These are phyloP conservation scores for Phasianus colchicus DNA, from an alignment of 2,113 vertebrate genomes.

Conservation along the genomic window DNA sequence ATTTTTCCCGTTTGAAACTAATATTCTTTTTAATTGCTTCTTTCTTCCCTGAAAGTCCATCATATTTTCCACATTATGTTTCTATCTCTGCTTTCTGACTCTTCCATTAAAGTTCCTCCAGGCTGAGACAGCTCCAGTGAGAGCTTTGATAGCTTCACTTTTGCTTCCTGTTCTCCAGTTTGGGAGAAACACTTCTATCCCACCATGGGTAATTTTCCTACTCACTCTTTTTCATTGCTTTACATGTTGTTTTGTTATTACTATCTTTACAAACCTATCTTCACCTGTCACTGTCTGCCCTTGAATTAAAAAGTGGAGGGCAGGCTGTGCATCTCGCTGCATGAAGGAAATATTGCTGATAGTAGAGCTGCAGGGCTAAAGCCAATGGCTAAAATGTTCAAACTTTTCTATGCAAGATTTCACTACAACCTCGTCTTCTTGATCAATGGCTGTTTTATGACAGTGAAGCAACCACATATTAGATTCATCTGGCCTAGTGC, in stretches of 20 bases:
- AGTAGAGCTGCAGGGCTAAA: constrained; percentile 31
- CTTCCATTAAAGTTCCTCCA: not conserved
- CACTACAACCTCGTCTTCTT: constrained; percentile 26
- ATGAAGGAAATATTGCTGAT: constrained; percentile 26
- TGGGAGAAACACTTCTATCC: constrained; percentile 5
- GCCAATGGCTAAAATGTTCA: constrained; percentile 28
- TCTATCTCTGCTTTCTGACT: not conserved
- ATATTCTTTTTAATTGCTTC: not conserved
- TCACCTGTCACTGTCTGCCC: constrained; percentile 12
- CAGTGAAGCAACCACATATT: constrained; percentile 50
- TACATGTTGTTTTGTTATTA: constrained; percentile 35
- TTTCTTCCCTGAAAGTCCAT: not conserved
- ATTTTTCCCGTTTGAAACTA: not conserved
- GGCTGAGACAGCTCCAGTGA: not conserved
- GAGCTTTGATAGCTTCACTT: not conserved
- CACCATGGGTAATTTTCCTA: not conserved
- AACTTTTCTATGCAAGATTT: constrained; percentile 32
- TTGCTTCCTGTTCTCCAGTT: not conserved
- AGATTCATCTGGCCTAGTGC: constrained; percentile 58
- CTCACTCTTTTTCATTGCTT: constrained; percentile 30
- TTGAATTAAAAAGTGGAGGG: constrained; percentile 35
- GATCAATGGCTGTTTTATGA: constrained; percentile 58
- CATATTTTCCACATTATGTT: not conserved
- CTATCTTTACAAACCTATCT: constrained; percentile 34
- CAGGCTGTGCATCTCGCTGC: not conserved